phyloP scores from a whole-genome alignment of 2,888 invertebrate species.

The Sesia bembeciformis region DNA sequence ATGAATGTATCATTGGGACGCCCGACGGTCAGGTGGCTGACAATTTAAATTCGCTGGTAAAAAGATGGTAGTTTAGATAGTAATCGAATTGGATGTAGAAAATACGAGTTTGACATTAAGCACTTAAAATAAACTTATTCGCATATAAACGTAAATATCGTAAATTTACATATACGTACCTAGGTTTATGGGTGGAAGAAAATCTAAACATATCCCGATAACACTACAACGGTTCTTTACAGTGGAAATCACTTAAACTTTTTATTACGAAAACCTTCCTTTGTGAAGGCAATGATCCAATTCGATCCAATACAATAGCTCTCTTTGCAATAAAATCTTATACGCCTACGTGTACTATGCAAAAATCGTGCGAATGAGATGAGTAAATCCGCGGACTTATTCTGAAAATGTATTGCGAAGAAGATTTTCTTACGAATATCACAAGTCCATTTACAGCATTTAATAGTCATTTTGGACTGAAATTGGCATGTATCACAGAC shows the following conservation, averaged over 20 bases:
- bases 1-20: too few relatives aligned
- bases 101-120: too few relatives aligned
- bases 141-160: background rate
- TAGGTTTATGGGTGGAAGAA: background rate
- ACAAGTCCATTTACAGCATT: too few relatives aligned
- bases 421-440: too few relatives aligned
- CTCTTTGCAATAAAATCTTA: slow-evolving; percentile 51
- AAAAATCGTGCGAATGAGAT: slow-evolving; percentile 35
- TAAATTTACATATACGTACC: background rate
- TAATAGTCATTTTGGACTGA: too few relatives aligned
- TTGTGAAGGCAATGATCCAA: slow-evolving; percentile 31
- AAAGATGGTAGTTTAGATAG: too few relatives aligned
- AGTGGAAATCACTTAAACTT: slow-evolving; percentile 25
- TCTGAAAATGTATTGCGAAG: slow-evolving; percentile 13
- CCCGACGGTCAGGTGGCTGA: too few relatives aligned
- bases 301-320: slow-evolving; percentile 24
- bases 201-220: background rate
- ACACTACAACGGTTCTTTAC: slow-evolving; percentile 9
- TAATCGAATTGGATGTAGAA: too few relatives aligned
- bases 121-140: background rate
- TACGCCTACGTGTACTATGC: slow-evolving; percentile 55
- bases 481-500: too few relatives aligned
- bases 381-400: slow-evolving; percentile 22
- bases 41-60: too few relatives aligned
- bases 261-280: slow-evolving; percentile 29